phyloP scores from a whole-genome alignment of 2,888 invertebrate species.

The Cataglyphis altisquamis region DNA sequence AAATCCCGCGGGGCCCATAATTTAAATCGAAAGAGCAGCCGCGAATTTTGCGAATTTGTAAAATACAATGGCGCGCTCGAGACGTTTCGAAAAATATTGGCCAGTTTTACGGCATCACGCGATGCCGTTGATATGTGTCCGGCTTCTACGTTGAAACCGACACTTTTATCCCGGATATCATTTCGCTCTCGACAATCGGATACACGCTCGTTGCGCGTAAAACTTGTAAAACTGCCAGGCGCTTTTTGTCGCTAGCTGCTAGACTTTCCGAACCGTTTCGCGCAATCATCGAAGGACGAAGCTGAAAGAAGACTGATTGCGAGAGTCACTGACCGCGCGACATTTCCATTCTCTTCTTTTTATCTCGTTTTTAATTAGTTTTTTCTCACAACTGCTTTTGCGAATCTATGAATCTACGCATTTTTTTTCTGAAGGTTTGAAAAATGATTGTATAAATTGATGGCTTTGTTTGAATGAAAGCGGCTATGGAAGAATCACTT shows the following conservation, averaged over 20 bases:
- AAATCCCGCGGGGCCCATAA: slow-evolving; percentile 29
- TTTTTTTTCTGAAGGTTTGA: slow-evolving; percentile 39
- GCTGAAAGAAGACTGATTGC: slow-evolving; percentile 3
- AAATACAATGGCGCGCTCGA: slow-evolving; percentile 37
- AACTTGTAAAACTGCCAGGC: slow-evolving; percentile 53
- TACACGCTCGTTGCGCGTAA: slow-evolving; percentile 62
- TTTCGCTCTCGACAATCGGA: slow-evolving; percentile 55
- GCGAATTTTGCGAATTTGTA: slow-evolving; percentile 20
- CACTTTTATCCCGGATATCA: slow-evolving; percentile 55
- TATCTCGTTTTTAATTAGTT: slow-evolving; percentile 46
- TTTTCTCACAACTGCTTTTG: background rate
- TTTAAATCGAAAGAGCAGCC: background rate
- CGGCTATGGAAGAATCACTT: background rate
- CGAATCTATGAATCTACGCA: background rate
- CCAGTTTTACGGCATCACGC: slow-evolving; percentile 56
- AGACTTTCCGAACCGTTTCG: slow-evolving; percentile 34
- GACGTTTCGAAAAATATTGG: slow-evolving; percentile 60
- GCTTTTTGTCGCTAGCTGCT: slow-evolving; percentile 33
- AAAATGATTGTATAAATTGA: slow-evolving; percentile 16
- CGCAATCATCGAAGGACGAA: background rate
- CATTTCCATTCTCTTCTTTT: slow-evolving; percentile 6
- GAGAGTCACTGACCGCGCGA: slow-evolving; percentile 17
- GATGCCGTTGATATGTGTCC: slow-evolving; percentile 40
- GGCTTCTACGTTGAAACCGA: background rate
- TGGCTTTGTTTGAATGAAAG: slow-evolving; percentile 9